Base-by-base conservation (phyloP, 2,797 vertebrate genomes). In the Anguilla megastoma region DNA sequence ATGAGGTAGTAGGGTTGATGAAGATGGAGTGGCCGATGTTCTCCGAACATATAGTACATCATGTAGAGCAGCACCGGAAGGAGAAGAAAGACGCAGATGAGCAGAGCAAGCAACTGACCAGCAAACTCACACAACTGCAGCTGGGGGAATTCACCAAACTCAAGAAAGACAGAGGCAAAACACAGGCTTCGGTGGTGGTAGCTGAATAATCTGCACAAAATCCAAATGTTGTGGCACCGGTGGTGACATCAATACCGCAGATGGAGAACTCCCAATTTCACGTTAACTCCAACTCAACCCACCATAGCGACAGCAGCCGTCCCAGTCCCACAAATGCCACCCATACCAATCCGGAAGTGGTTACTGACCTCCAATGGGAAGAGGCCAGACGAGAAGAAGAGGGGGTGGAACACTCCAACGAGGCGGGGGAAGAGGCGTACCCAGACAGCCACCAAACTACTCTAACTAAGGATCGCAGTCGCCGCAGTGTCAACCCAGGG, bases 41-140 rank as follows among this genome's bases (percentile, higher is more conserved):
- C 33, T 36, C 33, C 33, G 33, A 36, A 36, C 33, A 36, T 36
- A 36, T 36, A 36, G 33, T 36, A 36, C 33, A 36, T 36, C 33
- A 36, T 36, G 33, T 36, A 36, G 33, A 36, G 33, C 33, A 36
- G 33, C 33, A 36, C n/a, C n/a, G 30, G 8, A 76, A 27, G 12
- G 71, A 76, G 30, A 76, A 76, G 71, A 30, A 30, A 33, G 71
- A 76, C 9, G 71, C n/a, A 76, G 85, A 89, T 5, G 79, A 84
- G 0, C 74, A 16, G 0, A 71, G 21, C 0, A 86, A 36, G 14
- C 1, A 69, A 0, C 30, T 88, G 10, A 14, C 14, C 0, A 84
- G 7, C 1, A 86, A 84, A 5, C n/a, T 88, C 0, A 80, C 71
- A 0, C 41, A 88, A 36, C 6, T 66, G 0, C 84, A 88, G 14